phyloP scores from a whole-genome alignment of 2,888 invertebrate genomes.

The Lithophane socia region DNA sequence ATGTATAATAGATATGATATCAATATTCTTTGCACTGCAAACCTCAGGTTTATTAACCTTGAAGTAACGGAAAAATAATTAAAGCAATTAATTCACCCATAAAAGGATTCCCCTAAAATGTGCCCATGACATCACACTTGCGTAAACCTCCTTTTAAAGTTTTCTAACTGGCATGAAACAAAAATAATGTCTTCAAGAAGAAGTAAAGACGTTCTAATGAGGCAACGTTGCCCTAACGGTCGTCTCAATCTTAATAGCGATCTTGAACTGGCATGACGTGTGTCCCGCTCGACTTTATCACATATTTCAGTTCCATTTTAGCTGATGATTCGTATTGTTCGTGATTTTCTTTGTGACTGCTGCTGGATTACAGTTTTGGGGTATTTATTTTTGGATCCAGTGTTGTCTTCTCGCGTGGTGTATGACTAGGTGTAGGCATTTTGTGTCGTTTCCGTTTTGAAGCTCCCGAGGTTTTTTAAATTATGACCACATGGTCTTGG shows the following conservation, averaged over 20 bases:
- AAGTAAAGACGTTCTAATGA: slow-evolving; percentile 64
- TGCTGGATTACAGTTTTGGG: slow-evolving; percentile 8
- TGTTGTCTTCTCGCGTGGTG: neutral
- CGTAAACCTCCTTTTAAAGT: slow-evolving; percentile 49
- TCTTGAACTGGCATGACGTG: slow-evolving; percentile 68
- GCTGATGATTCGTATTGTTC: slow-evolving; percentile 54
- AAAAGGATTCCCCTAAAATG: slow-evolving; percentile 40
- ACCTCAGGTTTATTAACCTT: slow-evolving; percentile 1
- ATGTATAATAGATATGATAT: neutral
- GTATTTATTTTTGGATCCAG: slow-evolving; percentile 45
- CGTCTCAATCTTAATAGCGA: slow-evolving; percentile 71
- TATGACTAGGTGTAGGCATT: slow-evolving; percentile 27
- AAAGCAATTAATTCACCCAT: slow-evolving; percentile 40
- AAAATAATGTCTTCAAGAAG: slow-evolving; percentile 46
- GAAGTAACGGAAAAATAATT: slow-evolving; percentile 21
- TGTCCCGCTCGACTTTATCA: slow-evolving; percentile 50
- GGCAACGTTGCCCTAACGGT: slow-evolving; percentile 69
- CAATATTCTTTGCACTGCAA: slow-evolving; percentile 9
- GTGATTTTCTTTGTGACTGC: slow-evolving; percentile 39
- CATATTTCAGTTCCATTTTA: slow-evolving; percentile 55
- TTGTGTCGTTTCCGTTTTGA: slow-evolving; percentile 19
- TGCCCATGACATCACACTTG: slow-evolving; percentile 52
- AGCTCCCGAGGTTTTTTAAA: neutral
- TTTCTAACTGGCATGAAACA: slow-evolving; percentile 54
- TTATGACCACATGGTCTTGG: too few species aligned